Evolutionary conservation across 2,113 vertebrate genomes (phyloP).

Genomic region (Nothocercus julius): DNA sequence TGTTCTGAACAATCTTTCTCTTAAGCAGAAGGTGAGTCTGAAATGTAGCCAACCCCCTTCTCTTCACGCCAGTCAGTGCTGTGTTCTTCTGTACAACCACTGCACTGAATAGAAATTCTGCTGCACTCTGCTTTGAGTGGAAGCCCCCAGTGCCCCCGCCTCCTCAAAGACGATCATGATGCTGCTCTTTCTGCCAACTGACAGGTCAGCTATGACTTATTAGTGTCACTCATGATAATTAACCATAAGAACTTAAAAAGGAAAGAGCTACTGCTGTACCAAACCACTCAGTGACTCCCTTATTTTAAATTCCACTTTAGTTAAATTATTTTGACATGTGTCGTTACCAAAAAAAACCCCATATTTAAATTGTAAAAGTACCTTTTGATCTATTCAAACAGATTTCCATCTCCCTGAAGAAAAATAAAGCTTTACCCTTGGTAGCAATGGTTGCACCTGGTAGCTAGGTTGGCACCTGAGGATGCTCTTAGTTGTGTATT

Average conservation of each 20-base stretch:
- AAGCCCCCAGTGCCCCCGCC: neutral
- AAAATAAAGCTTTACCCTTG: neutral
- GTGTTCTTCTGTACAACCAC: neutral
- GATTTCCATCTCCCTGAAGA: neutral
- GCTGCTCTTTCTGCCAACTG: neutral
- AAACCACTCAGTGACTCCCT: neutral
- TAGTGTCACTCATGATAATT: constrained; percentile 9
- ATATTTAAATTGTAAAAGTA: neutral
- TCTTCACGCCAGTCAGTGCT: neutral
- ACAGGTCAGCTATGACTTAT: neutral
- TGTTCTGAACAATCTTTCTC: neutral
- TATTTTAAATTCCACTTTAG: neutral
- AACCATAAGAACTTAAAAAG: neutral
- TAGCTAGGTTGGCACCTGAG: neutral
- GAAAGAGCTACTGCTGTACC: neutral
- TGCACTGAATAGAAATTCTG: neutral
- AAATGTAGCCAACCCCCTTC: neutral
- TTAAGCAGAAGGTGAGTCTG: neutral
- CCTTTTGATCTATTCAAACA: neutral
- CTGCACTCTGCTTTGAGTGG: neutral
- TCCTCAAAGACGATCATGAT: neutral
- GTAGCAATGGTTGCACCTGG: neutral
- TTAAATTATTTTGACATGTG: constrained; percentile 13
- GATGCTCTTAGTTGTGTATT: neutral
- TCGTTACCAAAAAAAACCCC: neutral